phyloP scores from a whole-genome alignment of 2,797 vertebrate genomes.

The Ciconia nigra region DNA sequence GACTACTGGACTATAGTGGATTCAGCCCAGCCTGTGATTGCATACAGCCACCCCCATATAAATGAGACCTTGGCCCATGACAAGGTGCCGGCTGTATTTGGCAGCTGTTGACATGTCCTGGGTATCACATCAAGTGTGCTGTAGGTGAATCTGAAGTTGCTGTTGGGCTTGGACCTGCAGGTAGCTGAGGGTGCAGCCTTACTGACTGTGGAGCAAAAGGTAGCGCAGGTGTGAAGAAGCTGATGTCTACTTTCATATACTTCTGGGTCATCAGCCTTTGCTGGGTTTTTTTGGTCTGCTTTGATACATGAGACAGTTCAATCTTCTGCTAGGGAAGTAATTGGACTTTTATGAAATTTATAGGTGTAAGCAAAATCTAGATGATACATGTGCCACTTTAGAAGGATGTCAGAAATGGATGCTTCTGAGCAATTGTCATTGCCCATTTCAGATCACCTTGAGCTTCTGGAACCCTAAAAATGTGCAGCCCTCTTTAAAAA shows the following conservation, averaged over 20 bases:
- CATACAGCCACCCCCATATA: background rate
- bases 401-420: conserved; percentile 22
- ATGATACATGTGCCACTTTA: background rate
- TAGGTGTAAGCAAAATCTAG: background rate
- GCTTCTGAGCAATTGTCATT: background rate
- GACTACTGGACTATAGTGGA: background rate
- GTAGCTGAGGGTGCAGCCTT: background rate
- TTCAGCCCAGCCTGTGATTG: background rate
- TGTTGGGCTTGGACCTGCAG: background rate
- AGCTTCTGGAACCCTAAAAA: conserved; percentile 1
- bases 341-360: background rate
- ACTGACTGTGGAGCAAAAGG: background rate
- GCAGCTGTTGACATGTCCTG: rapidly evolving
- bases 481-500: background rate
- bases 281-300: background rate
- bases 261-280: background rate
- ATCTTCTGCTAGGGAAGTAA: background rate
- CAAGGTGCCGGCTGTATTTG: background rate
- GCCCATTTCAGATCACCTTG: background rate
- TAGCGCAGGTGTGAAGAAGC: background rate
- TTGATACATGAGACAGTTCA: background rate
- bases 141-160: background rate
- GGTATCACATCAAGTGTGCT: background rate
- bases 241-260: background rate
- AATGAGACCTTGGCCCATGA: background rate